These are phyloP conservation scores for Lottia scabra DNA, from an alignment of 2,888 invertebrate species.

Conservation along the genomic window DNA sequence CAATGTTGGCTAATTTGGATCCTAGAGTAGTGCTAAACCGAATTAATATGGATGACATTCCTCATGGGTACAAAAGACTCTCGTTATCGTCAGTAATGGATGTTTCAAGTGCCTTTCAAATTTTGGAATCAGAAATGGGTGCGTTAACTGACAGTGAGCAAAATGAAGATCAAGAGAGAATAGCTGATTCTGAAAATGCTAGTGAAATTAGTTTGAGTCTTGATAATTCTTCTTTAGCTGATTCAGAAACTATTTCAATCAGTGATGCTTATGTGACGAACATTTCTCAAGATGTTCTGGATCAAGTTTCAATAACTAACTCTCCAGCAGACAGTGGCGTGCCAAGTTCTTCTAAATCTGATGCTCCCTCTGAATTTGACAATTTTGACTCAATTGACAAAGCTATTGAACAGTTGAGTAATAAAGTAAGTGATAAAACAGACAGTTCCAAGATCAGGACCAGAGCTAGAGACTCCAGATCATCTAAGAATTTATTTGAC, in stretches of 20 bases:
- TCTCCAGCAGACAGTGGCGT: background rate
- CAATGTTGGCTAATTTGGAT: constrained; percentile 26
- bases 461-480: no score
- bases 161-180: background rate
- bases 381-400: background rate
- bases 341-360: background rate
- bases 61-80: background rate
- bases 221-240: background rate
- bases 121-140: background rate
- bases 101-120: background rate
- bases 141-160: background rate
- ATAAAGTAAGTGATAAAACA: background rate
- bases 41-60: background rate
- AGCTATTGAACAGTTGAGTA: background rate
- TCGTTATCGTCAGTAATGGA: background rate
- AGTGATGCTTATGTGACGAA: background rate
- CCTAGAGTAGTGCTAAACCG: constrained; percentile 17
- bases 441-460: no score
- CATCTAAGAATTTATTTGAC: no score
- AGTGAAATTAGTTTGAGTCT: background rate
- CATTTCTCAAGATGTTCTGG: background rate
- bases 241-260: background rate
- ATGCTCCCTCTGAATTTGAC: background rate
- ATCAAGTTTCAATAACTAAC: background rate
- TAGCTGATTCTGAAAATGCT: background rate